Conservation (phyloP, 2,797 vertebrate genomes). For the Micrastur ruficollis region DNA sequence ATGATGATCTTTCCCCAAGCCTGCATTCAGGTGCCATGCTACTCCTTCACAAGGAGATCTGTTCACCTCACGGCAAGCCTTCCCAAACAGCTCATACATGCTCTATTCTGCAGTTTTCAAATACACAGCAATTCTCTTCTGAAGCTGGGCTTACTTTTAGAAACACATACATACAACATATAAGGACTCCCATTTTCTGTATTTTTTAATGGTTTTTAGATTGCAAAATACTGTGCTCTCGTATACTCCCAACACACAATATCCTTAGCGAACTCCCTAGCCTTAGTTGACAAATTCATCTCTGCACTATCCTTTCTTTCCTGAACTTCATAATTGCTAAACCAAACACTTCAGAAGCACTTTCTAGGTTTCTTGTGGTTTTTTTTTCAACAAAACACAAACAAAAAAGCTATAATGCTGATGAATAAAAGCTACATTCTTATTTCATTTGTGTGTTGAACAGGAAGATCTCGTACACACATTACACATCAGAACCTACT, state of each 20-base stretch:
- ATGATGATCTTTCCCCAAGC: not conserved
- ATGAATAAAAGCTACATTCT: not conserved
- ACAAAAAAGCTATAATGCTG: accelerated
- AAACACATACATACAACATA: not conserved
- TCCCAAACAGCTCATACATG: not conserved
- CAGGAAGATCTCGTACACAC: not conserved
- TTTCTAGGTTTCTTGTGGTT: not conserved
- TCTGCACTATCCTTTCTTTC: not conserved
- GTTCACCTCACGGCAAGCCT: not conserved
- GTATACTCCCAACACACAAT: not conserved
- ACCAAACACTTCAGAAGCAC: not conserved
- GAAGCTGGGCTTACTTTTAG: not conserved
- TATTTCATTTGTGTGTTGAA: not conserved
- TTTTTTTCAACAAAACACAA: not conserved
- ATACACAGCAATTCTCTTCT: not conserved
- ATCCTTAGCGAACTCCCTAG: not conserved
- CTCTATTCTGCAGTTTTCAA: not conserved
- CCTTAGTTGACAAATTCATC: not conserved
- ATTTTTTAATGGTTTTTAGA: not conserved
- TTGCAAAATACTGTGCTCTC: not conserved
- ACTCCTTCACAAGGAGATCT: not conserved
- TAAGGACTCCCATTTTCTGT: accelerated
- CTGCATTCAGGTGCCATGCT: not conserved
- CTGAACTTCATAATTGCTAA: not conserved
- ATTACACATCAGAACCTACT: not conserved